Base-by-base conservation (phyloP, 2,113 vertebrate species). In the Triplophysa dalaica region DNA sequence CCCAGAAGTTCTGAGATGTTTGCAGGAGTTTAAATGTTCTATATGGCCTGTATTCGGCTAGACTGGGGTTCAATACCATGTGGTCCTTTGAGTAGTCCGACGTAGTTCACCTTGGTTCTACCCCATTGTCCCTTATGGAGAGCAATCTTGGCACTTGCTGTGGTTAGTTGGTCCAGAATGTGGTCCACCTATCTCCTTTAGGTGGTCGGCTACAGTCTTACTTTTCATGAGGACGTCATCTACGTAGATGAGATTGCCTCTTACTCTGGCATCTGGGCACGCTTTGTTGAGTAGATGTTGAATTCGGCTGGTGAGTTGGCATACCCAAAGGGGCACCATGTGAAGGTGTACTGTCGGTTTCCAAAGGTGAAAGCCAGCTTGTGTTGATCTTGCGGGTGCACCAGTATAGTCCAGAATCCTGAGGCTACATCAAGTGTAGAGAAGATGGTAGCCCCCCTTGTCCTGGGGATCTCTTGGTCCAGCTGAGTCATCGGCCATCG, bases 211-310 rank as follows among this genome's bases (percentile, higher is more conserved):
- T 2, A 67, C 0, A 0, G 21, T 75, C 0, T 13, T 16, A 2
- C 41, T 64, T 41, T 72, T 48, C 16, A 81, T 61, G 0, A 75
- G 13, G 7, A 76, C 24, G n/a, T 81, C 41, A 13, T 81, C 70
- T 3, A 69, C 8, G 7, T 68, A 76, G 11, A 75, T 69, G 0
- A 45, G 21, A 5, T 41, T 69, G 3, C 64, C n/a, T n/a, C n/a
- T n/a, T n/a, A n/a, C n/a, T n/a, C n/a, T n/a, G n/a, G n/a, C n/a
- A n/a, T n/a, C n/a, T 24, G 2, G 12, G 48, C 22, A 43, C 9
- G 61, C 70, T 24, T 74, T 62, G 21, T 73, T 24, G 10, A 82
- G 66, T 22, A 26, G 26, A 26, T 26, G 26, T 70, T 77, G 16
- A 77, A 78, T n/a, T 73, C 60, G 0, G 45, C 43, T 1, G 43